These are phyloP conservation scores for Tetraodon nigroviridis DNA, from an alignment of 2,113 vertebrate genomes.

Conservation along the genomic window DNA sequence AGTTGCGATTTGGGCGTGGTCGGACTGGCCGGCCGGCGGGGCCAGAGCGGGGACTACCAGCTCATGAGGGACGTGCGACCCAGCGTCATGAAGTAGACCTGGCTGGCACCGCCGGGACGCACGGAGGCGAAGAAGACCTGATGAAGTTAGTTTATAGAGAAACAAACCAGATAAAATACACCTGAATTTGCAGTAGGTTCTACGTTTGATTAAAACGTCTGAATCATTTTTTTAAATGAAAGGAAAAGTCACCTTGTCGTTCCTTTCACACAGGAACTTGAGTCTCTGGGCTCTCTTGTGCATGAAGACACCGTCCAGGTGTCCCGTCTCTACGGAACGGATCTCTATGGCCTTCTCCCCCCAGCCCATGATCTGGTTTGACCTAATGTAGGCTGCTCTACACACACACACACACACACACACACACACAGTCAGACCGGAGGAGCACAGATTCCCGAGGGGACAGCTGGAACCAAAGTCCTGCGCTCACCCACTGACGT, in stretches of 20 bases:
- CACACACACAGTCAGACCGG: no score
- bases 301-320: constrained; percentile 75
- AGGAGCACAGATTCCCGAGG: no score
- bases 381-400: constrained; percentile 73
- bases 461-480: not conserved
- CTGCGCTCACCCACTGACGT: constrained; percentile 68
- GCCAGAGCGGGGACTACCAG: constrained; percentile 54
- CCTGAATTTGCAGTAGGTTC: not conserved
- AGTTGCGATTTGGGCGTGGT: constrained; percentile 42
- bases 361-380: constrained; percentile 78
- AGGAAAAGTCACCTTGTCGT: constrained; percentile 65
- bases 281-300: constrained; percentile 76
- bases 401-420: accelerated
- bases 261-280: constrained; percentile 75
- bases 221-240: not conserved
- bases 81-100: constrained; percentile 77
- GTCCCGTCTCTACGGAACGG: constrained; percentile 74
- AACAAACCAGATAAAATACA: no score
- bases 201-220: no score
- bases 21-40: not conserved
- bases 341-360: constrained; percentile 77
- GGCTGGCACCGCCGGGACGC: constrained; percentile 68
- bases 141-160: no score
- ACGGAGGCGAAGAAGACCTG: constrained; percentile 76
- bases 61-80: constrained; percentile 72